A percentile compares a stretch with the other conserved stretches of the same genome.
phyloP scores from a whole-genome alignment of 2,888 invertebrate species.

The Trichogramma evanescens region DNA sequence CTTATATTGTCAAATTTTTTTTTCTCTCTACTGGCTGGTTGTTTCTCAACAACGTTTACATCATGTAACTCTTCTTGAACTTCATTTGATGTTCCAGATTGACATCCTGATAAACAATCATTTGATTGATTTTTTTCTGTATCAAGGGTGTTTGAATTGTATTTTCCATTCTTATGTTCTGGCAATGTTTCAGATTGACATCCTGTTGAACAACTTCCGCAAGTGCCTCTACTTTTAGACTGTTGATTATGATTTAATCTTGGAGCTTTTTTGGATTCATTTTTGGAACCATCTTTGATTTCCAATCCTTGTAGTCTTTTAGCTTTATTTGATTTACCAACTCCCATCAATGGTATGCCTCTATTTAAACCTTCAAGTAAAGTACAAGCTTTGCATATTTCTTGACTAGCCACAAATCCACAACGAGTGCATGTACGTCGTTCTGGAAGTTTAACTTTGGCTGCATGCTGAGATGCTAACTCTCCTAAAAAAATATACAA shows the following conservation, averaged over 20 bases:
- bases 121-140: neutral
- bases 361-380: constrained; percentile 91
- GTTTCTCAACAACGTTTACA: too few relatives aligned
- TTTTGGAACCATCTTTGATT: constrained; percentile 19
- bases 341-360: constrained; percentile 84
- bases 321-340: constrained; percentile 82
- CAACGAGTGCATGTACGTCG: constrained; percentile 77
- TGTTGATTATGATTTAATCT: neutral
- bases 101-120: neutral
- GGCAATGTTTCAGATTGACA: neutral
- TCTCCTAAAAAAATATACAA: constrained; percentile 59
- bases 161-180: neutral
- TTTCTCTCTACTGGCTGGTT: too few relatives aligned
- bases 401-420: constrained; percentile 86
- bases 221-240: neutral
- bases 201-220: constrained; percentile 4
- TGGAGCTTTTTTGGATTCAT: constrained; percentile 9
- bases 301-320: constrained; percentile 28
- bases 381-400: constrained; percentile 93
- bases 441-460: constrained; percentile 65
- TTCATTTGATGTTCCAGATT: neutral
- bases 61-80: neutral
- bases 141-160: neutral
- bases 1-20: too few relatives aligned
- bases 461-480: constrained; percentile 41